A percentile compares a stretch with the other conserved stretches of the same genome.
These are phyloP conservation scores for Agrilus cyanescens DNA, from an alignment of 2,888 invertebrate genomes.

Conservation along the genomic window DNA sequence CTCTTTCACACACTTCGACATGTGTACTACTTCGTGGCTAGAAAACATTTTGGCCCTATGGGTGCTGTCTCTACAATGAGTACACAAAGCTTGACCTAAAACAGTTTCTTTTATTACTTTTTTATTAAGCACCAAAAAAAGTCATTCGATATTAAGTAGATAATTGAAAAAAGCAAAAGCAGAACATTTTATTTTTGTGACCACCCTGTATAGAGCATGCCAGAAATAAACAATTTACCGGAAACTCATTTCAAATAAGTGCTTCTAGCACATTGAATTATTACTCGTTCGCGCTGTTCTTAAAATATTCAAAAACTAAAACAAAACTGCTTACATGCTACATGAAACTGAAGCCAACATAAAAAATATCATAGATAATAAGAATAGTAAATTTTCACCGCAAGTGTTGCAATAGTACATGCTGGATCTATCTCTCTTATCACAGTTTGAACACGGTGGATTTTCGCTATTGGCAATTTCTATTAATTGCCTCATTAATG, in stretches of 20 bases:
- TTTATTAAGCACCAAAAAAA: neutral
- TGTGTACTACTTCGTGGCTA: slow-evolving; percentile 57
- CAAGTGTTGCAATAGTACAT: slow-evolving; percentile 75
- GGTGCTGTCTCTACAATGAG: slow-evolving; percentile 56
- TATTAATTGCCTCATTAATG: slow-evolving; percentile 55
- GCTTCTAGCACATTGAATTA: no score
- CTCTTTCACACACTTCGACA: slow-evolving; percentile 57
- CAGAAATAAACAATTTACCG: no score
- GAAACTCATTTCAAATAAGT: no score
- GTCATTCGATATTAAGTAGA: no score
- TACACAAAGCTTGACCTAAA: slow-evolving; percentile 59
- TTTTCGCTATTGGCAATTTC: slow-evolving; percentile 59
- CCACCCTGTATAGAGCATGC: no score
- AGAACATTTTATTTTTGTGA: no score
- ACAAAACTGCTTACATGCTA: neutral
- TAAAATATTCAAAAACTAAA: slow-evolving; percentile 7
- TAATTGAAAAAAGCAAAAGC: no score
- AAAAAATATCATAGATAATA: neutral
- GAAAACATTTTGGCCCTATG: slow-evolving; percentile 70
- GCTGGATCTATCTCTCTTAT: slow-evolving; percentile 52
- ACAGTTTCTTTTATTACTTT: neutral
- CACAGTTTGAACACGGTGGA: slow-evolving; percentile 67
- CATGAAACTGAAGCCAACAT: no score
- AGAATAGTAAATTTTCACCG: slow-evolving; percentile 34
- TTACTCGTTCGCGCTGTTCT: no score